These are phyloP conservation scores for Drosophila bipectinata DNA, from an alignment of 1,140 invertebrate genomes.

Conservation along the genomic window DNA sequence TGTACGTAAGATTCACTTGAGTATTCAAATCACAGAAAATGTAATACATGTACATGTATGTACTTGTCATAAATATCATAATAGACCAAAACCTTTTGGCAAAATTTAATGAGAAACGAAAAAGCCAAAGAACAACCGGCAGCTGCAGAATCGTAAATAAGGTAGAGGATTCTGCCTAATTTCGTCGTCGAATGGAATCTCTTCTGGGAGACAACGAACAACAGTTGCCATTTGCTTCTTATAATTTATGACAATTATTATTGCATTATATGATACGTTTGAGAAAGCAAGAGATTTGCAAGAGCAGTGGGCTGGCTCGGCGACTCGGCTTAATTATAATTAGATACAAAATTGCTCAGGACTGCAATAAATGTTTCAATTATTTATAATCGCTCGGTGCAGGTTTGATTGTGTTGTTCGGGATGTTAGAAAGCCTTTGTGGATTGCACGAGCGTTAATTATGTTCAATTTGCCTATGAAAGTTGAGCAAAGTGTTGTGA, in stretches of 20 bases:
- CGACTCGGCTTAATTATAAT: slow-evolving; percentile 70
- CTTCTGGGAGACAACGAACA: slow-evolving; percentile 5
- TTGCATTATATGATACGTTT: slow-evolving; percentile 36
- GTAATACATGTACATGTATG: no score
- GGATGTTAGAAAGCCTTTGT: slow-evolving; percentile 32
- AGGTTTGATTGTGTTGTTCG: slow-evolving; percentile 8
- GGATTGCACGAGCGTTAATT: slow-evolving; percentile 66
- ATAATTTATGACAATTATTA: slow-evolving; percentile 78
- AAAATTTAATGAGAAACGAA: slow-evolving; percentile 5
- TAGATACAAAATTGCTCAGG: slow-evolving; percentile 76
- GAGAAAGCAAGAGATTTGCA: slow-evolving; percentile 12
- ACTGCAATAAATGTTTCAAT: slow-evolving; percentile 82
- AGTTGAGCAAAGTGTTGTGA: slow-evolving; percentile 47
- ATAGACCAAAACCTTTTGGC: slow-evolving; percentile 7
- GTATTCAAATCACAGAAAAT: neutral
- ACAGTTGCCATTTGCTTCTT: slow-evolving; percentile 48
- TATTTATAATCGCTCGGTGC: slow-evolving; percentile 67
- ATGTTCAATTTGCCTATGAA: slow-evolving; percentile 65
- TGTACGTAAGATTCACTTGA: neutral
- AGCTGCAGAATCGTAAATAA: slow-evolving; percentile 59
- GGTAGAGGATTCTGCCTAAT: slow-evolving; percentile 29
- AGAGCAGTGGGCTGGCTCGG: slow-evolving; percentile 15
- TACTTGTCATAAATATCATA: slow-evolving; percentile 1
- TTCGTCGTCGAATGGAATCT: slow-evolving; percentile 4
- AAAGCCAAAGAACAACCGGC: slow-evolving; percentile 19